Evolutionary conservation across 2,888 invertebrate genomes (phyloP), one percentile per base, ranked within the genome.

Genomic region (Lycia hirtaria): DNA sequence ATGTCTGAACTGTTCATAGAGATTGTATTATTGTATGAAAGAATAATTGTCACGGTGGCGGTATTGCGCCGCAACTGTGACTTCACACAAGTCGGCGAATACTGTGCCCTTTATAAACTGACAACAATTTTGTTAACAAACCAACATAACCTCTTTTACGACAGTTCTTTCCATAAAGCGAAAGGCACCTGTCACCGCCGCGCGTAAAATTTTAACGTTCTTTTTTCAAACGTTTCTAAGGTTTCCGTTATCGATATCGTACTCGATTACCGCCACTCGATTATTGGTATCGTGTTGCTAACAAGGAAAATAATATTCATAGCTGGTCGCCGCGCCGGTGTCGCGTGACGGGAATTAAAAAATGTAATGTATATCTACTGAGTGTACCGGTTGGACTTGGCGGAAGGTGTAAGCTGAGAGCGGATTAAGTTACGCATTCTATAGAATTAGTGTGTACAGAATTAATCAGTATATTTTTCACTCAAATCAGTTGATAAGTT

Each of bases 221-320:
- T 78, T 76, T 73, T 77, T 63, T n/a, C n/a, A n/a, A 20, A 58
- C 63, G 55, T 77, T 79, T 76, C 75, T 87, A 90, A 75, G 90
- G 89, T 82, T 85, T 90, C 88, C 66, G 85, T 76, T 82, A 89
- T 79, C 80, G 85, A 88, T 88, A 86, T 33, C 75, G 53, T 14
- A 43, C 52, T 40, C 52, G 57, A 58, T 52, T 53, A 53, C 45
- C 30, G 57, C 45, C 56, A 47, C 26, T 65, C 84, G 80, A 81
- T 84, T 85, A 86, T 85, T 81, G 79, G 81, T 85, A 80, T 90
- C 85, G 80, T 78, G 75, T 89, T 82, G 75, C 84, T 85, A 81
- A 83, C 84, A 76, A 86, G 80, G 80, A 88, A 89, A 87, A 85
- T 86, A 81, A 86, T 90, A 90, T 88, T 85, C 73, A 85, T 87